A percentile compares a stretch with the other conserved stretches of the same genome.
Conservation (phyloP, 2,888 invertebrate species). For the Plagodis pulveraria region DNA sequence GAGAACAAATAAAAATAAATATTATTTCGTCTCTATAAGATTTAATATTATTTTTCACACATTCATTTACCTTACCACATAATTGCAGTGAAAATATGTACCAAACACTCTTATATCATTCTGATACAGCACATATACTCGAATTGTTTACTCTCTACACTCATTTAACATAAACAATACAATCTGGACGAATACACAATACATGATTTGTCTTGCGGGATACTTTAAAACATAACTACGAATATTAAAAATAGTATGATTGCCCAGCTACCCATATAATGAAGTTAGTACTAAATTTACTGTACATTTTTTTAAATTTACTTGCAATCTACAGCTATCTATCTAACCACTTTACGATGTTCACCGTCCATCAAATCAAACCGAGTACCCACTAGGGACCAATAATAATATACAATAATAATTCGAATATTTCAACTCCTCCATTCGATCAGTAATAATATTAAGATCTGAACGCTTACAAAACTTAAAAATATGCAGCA, state of each 20-base stretch:
- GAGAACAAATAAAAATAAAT: conserved; percentile 49
- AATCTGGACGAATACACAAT: conserved; percentile 62
- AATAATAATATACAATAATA: conserved; percentile 53
- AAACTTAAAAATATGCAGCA: conserved; percentile 48
- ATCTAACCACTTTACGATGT: conserved; percentile 63
- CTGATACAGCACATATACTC: conserved; percentile 53
- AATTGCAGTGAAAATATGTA: conserved; percentile 36
- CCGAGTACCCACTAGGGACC: conserved; percentile 52
- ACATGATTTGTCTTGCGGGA: conserved; percentile 67
- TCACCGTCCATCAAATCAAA: conserved; percentile 50
- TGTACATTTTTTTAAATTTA: conserved; percentile 75
- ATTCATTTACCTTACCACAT: conserved; percentile 38
- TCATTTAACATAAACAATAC: conserved; percentile 59
- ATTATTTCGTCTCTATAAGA: conserved; percentile 46
- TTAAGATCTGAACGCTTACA: conserved; percentile 50
- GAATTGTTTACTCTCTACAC: conserved; percentile 48
- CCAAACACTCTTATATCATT: conserved; percentile 39
- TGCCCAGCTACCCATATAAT: conserved; percentile 83
- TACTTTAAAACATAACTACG: conserved; percentile 67
- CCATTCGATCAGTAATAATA: conserved; percentile 33
- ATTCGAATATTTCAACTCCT: conserved; percentile 43
- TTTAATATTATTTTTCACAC: conserved; percentile 39
- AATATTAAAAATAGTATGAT: conserved; percentile 80
- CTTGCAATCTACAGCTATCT: conserved; percentile 72
- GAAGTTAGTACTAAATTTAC: conserved; percentile 80